Percentiles rank a stretch among this genome's conserved stretches.
phyloP scores from a whole-genome alignment of 2,797 vertebrate species.

The Alauda arvensis region DNA sequence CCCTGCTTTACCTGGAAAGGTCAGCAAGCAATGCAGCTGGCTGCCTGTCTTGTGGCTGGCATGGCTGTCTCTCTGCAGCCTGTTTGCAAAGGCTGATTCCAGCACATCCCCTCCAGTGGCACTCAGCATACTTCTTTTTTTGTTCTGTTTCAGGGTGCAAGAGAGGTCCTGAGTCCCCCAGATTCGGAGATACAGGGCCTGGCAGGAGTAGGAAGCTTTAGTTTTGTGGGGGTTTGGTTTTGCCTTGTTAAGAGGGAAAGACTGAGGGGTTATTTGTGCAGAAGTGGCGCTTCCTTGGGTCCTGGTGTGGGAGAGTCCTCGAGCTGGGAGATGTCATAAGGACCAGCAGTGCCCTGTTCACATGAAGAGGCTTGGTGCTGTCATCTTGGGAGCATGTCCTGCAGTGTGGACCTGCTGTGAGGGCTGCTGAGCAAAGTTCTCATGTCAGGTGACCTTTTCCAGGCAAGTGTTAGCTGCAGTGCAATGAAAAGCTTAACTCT shows the following conservation, averaged over 20 bases:
- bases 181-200: neutral
- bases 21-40: neutral
- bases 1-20: neutral
- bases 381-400: neutral
- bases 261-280: neutral
- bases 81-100: neutral
- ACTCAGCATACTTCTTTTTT: neutral
- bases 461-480: neutral
- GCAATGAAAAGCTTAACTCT: neutral
- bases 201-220: neutral
- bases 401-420: neutral
- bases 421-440: neutral
- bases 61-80: neutral
- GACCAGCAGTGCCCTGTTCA: neutral
- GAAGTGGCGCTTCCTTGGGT: neutral
- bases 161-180: neutral
- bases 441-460: neutral
- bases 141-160: neutral
- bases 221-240: neutral
- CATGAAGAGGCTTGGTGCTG: rapidly evolving
- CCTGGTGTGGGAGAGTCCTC: neutral
- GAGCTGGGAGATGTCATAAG: neutral
- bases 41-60: neutral
- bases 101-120: neutral
- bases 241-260: neutral